phyloP scores from a whole-genome alignment of 2,888 invertebrate genomes.

The Trachelus tabidus region DNA sequence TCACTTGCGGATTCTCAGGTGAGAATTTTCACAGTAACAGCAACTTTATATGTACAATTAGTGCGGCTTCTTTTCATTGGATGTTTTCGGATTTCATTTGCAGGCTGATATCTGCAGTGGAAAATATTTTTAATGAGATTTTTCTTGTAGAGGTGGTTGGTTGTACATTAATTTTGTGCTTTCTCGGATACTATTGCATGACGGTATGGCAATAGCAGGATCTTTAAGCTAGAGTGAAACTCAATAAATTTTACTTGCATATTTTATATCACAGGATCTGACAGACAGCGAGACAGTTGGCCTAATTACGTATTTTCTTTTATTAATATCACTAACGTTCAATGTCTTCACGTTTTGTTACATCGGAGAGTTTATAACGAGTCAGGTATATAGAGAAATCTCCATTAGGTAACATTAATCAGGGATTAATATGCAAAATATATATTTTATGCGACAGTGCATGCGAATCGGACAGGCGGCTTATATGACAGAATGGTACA shows the following conservation, averaged over 20 bases:
- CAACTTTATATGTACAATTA: too few relatives aligned
- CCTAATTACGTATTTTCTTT: constrained; percentile 21
- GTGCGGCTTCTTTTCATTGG: too few relatives aligned
- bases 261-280: constrained; percentile 25
- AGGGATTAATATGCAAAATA: too few relatives aligned
- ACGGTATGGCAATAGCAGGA: constrained; percentile 22
- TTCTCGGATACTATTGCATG: constrained; percentile 39
- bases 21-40: too few relatives aligned
- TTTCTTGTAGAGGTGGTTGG: constrained; percentile 37
- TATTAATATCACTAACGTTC: constrained; percentile 26
- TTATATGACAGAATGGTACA: too few relatives aligned
- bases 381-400: constrained; percentile 24
- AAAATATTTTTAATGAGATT: constrained; percentile 30
- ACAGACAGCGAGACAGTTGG: constrained; percentile 20
- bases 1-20: too few relatives aligned
- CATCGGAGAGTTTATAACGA: constrained; percentile 31
- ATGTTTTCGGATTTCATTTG: not conserved
- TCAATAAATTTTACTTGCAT: not conserved
- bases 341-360: constrained; percentile 40
- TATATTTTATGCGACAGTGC: too few relatives aligned
- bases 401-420: too few relatives aligned
- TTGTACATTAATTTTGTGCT: constrained; percentile 34
- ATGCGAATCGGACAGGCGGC: too few relatives aligned
- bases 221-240: not conserved
- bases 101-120: constrained; percentile 25